Conservation (phyloP, 1,140 invertebrate genomes). For the Sitophilus oryzae region DNA sequence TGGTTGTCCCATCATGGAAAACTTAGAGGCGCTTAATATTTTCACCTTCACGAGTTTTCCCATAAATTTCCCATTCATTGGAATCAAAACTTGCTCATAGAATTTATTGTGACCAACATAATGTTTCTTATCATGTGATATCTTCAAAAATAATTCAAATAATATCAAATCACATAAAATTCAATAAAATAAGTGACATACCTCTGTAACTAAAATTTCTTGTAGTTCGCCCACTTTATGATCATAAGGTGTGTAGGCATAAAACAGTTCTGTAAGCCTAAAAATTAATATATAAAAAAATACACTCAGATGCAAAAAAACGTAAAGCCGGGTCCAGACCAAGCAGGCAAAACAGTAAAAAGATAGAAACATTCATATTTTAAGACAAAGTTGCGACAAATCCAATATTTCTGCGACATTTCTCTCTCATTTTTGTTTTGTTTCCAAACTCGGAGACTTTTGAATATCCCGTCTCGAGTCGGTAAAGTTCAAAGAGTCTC, state of each 20-base stretch:
- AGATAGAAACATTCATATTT: too few relatives aligned
- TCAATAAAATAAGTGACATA: slow-evolving; percentile 33
- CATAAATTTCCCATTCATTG: slow-evolving; percentile 68
- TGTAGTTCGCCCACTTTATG: slow-evolving; percentile 70
- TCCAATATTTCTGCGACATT: too few relatives aligned
- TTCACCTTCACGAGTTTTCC: slow-evolving; percentile 78
- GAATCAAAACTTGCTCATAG: slow-evolving; percentile 91
- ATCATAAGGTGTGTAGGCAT: slow-evolving; percentile 82
- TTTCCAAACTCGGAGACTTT: too few relatives aligned
- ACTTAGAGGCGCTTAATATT: slow-evolving; percentile 72
- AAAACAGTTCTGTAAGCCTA: slow-evolving; percentile 80
- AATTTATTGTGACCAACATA: slow-evolving; percentile 93
- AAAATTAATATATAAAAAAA: neutral
- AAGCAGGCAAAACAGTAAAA: too few relatives aligned
- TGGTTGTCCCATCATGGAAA: slow-evolving; percentile 76
- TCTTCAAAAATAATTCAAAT: slow-evolving; percentile 9
- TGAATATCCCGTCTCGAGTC: too few relatives aligned
- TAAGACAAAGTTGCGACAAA: too few relatives aligned
- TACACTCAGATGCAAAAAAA: too few relatives aligned
- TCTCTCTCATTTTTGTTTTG: too few relatives aligned
- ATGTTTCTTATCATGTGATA: slow-evolving; percentile 81
- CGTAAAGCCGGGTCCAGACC: too few relatives aligned
- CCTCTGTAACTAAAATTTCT: slow-evolving; percentile 85
- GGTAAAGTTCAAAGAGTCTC: too few relatives aligned
- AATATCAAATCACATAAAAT: too few relatives aligned